A percentile compares a stretch with the other conserved stretches of the same genome.
Conservation (phyloP, 2,888 invertebrate species). For the Heliconius hortense region DNA sequence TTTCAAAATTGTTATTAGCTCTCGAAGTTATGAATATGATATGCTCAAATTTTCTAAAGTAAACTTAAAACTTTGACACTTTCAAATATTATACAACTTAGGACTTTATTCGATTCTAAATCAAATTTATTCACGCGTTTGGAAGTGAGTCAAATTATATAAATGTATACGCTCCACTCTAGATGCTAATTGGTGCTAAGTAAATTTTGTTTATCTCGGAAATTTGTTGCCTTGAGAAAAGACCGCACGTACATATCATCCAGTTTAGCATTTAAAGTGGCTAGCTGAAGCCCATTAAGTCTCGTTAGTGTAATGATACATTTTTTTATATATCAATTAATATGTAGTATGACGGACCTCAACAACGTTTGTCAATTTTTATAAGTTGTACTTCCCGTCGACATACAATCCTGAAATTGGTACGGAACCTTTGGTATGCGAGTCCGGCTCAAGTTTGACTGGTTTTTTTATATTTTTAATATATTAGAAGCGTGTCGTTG, state of each 20-base stretch:
- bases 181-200: constrained; percentile 16
- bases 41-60: background rate
- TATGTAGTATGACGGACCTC: too few species aligned
- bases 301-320: background rate
- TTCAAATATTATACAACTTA: constrained; percentile 6
- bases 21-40: background rate
- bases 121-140: constrained; percentile 24
- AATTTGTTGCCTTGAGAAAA: background rate
- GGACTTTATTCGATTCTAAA: constrained; percentile 3
- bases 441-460: too few species aligned
- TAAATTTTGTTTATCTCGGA: constrained; percentile 5
- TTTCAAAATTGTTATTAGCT: background rate
- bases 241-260: background rate
- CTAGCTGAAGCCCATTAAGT: background rate
- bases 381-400: too few species aligned
- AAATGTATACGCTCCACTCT: constrained; percentile 13
- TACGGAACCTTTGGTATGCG: too few species aligned
- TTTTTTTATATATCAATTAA: too few species aligned
- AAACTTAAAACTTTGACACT: constrained; percentile 3
- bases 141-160: constrained; percentile 26
- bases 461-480: too few species aligned
- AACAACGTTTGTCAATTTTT: too few species aligned
- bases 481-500: too few species aligned
- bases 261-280: background rate
- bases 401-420: too few species aligned